A percentile compares a stretch with the other conserved stretches of the same genome.
Evolutionary conservation across 2,888 invertebrate genomes (phyloP).

Genomic region (Cryptus armator): DNA sequence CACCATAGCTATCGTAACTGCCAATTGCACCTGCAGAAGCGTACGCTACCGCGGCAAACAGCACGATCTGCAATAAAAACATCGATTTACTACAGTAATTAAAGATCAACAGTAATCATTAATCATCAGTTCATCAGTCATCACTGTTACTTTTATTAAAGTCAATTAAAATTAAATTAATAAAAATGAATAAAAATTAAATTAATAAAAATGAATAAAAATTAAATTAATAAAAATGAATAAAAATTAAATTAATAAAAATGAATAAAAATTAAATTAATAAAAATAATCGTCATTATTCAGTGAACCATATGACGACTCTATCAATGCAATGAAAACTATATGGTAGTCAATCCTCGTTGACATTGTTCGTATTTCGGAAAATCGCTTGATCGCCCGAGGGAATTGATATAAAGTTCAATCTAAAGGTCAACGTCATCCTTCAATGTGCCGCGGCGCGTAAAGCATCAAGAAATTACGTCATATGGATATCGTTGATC

Average conservation of each 20-base stretch:
- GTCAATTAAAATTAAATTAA: conserved; percentile 12
- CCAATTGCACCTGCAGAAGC: conserved; percentile 78
- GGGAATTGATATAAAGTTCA: conserved; percentile 57
- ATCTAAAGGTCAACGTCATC: conserved; percentile 56
- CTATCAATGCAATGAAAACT: background rate
- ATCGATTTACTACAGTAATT: background rate
- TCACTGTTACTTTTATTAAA: too few species aligned
- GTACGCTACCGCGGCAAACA: conserved; percentile 84
- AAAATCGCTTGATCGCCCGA: conserved; percentile 2
- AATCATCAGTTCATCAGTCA: too few species aligned
- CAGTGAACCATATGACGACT: background rate
- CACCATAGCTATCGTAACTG: conserved; percentile 58
- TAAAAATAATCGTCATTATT: background rate
- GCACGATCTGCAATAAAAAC: conserved; percentile 85
- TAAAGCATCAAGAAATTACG: background rate
- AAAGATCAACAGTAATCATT: too few species aligned
- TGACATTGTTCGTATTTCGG: background rate
- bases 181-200: conserved; percentile 21
- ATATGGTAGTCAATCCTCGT: background rate
- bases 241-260: conserved; percentile 26
- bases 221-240: conserved; percentile 19
- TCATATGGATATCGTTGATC: background rate
- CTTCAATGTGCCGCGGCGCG: background rate
- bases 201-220: conserved; percentile 23
- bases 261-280: conserved; percentile 22